Evolutionary conservation across 2,888 invertebrate genomes (phyloP).

Genomic region (Drosophila mimetica): DNA sequence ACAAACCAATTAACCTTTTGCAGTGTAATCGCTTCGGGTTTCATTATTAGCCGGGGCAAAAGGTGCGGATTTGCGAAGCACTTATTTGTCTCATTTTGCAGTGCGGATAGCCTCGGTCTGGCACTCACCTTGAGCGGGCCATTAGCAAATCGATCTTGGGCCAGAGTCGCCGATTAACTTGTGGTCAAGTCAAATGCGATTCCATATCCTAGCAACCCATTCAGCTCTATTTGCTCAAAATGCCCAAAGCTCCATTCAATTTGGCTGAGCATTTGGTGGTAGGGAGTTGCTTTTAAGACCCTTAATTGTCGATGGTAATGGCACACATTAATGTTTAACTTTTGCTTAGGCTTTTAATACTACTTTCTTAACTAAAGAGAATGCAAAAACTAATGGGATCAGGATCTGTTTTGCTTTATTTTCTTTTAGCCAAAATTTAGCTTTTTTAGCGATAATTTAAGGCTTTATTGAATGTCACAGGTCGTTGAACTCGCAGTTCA

Average conservation of each 20-base stretch:
- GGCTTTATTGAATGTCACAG: too few relatives aligned
- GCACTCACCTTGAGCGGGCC: conserved; percentile 1
- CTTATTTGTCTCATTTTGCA: conserved; percentile 51
- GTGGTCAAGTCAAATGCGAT: conserved; percentile 19
- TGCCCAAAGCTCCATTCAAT: conserved; percentile 22
- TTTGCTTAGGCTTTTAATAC: not conserved
- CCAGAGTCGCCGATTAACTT: conserved; percentile 13
- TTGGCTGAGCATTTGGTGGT: not conserved
- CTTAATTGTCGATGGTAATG: not conserved
- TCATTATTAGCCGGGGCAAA: conserved; percentile 41
- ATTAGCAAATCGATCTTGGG: conserved; percentile 16
- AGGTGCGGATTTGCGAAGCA: conserved; percentile 26
- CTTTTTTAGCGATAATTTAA: too few relatives aligned
- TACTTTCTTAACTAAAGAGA: too few relatives aligned
- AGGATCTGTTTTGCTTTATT: too few relatives aligned
- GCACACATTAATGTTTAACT: not conserved
- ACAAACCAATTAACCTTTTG: conserved; percentile 74
- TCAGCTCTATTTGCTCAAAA: not conserved
- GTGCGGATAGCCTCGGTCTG: not conserved
- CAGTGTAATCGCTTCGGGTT: conserved; percentile 56
- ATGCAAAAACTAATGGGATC: too few relatives aligned
- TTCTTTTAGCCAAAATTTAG: too few relatives aligned
- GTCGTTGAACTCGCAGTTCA: too few relatives aligned
- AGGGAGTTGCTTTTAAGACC: not conserved
- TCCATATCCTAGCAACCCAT: conserved; percentile 48